Evolutionary conservation across 2,888 invertebrate species (phyloP), one percentile per base, ranked within the genome.

Genomic region (Strigamia maritima): DNA sequence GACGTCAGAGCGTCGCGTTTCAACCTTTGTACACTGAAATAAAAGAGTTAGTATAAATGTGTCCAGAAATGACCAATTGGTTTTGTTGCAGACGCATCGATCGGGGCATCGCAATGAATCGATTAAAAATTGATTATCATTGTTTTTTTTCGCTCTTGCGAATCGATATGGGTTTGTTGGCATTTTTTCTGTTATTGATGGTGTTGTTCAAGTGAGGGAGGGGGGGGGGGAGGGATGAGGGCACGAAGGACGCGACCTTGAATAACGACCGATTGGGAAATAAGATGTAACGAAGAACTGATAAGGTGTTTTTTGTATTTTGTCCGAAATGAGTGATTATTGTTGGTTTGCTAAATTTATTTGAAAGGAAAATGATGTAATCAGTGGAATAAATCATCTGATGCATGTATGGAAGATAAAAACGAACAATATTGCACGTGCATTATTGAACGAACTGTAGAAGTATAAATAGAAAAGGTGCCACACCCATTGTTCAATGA

Each of bases 401-500:
- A 24, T 70, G 16, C 26, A 12, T 70, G 26, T 70, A 19, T 12
- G 70, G 70, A 70, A 26, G n/a, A 26, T 14, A 26, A 70, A 70
- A 54, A 54, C n/a, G 54, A 54, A 54, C 54, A 54, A 70, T 28
- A 70, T 70, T 70, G 70, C 70, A 70, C 70, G 70, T 70, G 70
- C 70, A 70, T 70, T 70, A 70, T 70, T 70, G 70, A 70, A n/a
- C 70, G 70, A 70, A 70, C 24, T 70, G 70, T 24, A 70, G 26
- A 70, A 70, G 70, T 70, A 70, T 28, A 70, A 70, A 70, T 70
- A 70, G 70, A 70, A 70, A 65, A 70, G 70, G 24, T 12, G 70
- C 70, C 70, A 70, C 70, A 70, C 70, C 70, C 70, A 70, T 28
- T 70, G 70, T 70, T 70, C 70, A 70, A 70, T 70, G 70, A 70